Base-by-base conservation (phyloP, 1,140 invertebrate species). In the Temnothorax nylanderi region DNA sequence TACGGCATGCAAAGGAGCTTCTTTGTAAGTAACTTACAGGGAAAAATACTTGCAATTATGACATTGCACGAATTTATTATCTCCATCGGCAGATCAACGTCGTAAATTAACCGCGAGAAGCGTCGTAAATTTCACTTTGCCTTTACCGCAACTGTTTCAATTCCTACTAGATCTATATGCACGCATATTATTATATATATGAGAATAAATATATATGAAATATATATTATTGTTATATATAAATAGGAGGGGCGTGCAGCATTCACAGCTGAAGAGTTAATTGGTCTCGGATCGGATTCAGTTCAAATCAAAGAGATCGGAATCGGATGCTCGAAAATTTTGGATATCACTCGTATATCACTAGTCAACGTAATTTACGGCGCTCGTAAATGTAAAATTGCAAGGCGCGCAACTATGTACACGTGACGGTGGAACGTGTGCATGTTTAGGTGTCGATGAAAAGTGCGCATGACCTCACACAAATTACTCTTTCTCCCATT, bases 331-430 rank as follows among this genome's bases (percentile, higher is more conserved):
- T 41, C 11, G 54, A 75, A 58, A 44, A 26, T 58, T 75, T 75
- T 60, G 54, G 37, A 60, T 75, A 75, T 32, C 41, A 32, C 21
- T 75, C 13, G n/a, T 58, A n/a, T 21, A 60, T 16, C 54, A 41
- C 37, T 75, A 75, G 72, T 75, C 37, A 60, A 3, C 32, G 13
- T 58, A 58, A 75, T 60, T 75, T 75, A 26, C 34, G 51, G 13
- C n/a, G n/a, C n/a, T 7, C 11, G 5, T 56, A 58, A 58, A 37
- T 26, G 5, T 16, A 58, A 6, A 41, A 34, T 3, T 7, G 72
- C 34, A 56, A 74, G 32, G 6, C 21, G 11, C 21, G 18, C 65
- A 49, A 49, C 13, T 26, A 49, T n/a, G 21, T 58, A 56, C 51
- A 75, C 34, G n/a, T 16, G 21, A 34, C 65, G n/a, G 2, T 7